Base-by-base conservation (phyloP, 1,140 invertebrate species). In the Megalopta genalis region DNA sequence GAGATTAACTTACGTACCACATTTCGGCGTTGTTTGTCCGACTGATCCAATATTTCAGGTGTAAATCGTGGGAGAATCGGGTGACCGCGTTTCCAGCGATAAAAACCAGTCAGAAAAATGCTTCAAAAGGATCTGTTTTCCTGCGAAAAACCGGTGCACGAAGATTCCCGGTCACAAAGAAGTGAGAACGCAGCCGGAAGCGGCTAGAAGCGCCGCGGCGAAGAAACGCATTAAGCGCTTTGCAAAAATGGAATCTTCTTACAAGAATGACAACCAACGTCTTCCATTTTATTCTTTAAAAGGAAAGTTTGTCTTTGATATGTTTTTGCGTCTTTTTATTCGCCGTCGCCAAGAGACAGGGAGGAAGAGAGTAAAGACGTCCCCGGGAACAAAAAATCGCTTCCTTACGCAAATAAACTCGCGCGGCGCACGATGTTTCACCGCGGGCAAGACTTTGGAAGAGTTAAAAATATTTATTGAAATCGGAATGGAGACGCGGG, bases 391-490 rank as follows among this genome's bases (percentile, higher is more conserved):
- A 46, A 52, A 57, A 64, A 77, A 64, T 63, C 68, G 27, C 60
- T 72, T 39, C 18, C 68, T 14, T n/a, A 32, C 23, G 59, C 32
- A 72, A 77, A 54, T 54, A 77, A 60, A 62, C 54, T n/a, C 57
- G 23, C 42, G 8, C 62, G 1, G 18, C 18, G 12, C 9, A 3
- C 16, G n/a, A 32, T 60, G 23, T 42, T 71, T 39, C 49, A 7
- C 21, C 37, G 54, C 39, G 39, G 37, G 37, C 8, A n/a, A 21
- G 60, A 72, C 60, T 64, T 64, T 14, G 27, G 37, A 71, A 54
- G 76, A 72, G 68, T 71, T 77, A 72, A 64, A 77, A 64, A 71
- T 77, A 71, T 77, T 77, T 77, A 77, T 77, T 27, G 60, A 72
- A 49, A 64, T 70, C 57, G 39, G 21, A 27, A 49, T 32, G 32